Conservation (phyloP, 2,113 vertebrate species). For the Lagopus leucura region DNA sequence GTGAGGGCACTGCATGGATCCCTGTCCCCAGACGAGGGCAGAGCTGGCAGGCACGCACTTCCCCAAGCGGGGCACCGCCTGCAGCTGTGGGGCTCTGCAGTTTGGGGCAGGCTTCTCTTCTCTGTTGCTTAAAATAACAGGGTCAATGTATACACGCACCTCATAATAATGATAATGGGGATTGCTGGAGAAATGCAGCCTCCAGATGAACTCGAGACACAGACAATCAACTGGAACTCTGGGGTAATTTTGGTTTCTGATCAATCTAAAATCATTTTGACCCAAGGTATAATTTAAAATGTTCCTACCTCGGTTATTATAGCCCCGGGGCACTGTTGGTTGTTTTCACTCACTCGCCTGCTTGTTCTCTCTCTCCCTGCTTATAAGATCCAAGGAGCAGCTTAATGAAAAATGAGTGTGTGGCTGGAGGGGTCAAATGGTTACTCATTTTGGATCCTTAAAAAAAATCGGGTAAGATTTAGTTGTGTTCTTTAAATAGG, state of each 20-base stretch:
- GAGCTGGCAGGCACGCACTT: rapidly evolving
- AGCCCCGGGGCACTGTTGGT: slow-evolving; percentile 44
- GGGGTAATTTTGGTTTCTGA: slow-evolving; percentile 66
- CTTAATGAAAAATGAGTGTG: slow-evolving; percentile 63
- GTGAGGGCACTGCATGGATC: not conserved
- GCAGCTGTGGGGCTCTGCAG: not conserved
- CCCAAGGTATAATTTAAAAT: slow-evolving; percentile 72
- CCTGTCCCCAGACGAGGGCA: not conserved
- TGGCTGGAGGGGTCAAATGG: slow-evolving; percentile 65
- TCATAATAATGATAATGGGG: slow-evolving; percentile 13
- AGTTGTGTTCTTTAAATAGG: not conserved
- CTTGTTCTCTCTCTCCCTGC: slow-evolving; percentile 33
- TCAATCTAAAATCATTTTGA: slow-evolving; percentile 73
- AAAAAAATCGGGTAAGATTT: not conserved
- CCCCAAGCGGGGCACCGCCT: not conserved
- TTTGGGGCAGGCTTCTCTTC: slow-evolving; percentile 1
- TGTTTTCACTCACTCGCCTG: not conserved
- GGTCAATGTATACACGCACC: not conserved
- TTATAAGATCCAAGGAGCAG: slow-evolving; percentile 46
- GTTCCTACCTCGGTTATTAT: slow-evolving; percentile 58
- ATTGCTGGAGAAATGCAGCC: slow-evolving; percentile 28
- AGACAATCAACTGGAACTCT: slow-evolving; percentile 61
- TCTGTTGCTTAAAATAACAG: not conserved
- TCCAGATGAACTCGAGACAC: slow-evolving; percentile 46
- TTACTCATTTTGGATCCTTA: slow-evolving; percentile 28